These are phyloP conservation scores for Ennomos erosarius DNA, from an alignment of 2,888 invertebrate genomes.

Conservation along the genomic window DNA sequence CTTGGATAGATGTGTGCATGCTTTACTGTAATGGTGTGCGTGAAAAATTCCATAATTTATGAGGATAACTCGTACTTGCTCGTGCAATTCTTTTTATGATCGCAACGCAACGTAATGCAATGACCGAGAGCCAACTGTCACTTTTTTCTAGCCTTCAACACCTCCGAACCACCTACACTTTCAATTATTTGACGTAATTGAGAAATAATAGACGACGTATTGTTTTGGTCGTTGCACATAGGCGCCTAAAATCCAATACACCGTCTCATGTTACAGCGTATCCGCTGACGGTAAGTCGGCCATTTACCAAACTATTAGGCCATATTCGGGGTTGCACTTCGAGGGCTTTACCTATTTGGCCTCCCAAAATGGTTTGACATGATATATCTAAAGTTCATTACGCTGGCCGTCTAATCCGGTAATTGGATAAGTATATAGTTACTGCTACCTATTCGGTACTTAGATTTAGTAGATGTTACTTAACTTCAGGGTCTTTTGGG, in stretches of 20 bases:
- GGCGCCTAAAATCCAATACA: conserved; percentile 67
- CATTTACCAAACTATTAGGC: conserved; percentile 75
- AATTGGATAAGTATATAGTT: conserved; percentile 70
- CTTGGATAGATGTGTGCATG: conserved; percentile 51
- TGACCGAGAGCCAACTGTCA: too few species aligned
- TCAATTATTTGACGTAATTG: conserved; percentile 17
- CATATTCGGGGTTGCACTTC: conserved; percentile 80
- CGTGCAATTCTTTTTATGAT: too few species aligned
- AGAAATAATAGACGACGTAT: conserved; percentile 43
- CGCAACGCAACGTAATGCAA: too few species aligned
- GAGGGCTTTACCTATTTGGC: conserved; percentile 77
- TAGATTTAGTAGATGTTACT: conserved; percentile 14
- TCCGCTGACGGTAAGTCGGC: conserved; percentile 71
- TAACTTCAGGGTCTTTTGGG: not conserved
- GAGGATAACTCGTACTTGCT: not conserved
- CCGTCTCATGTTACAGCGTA: conserved; percentile 72
- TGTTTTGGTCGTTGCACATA: conserved; percentile 61
- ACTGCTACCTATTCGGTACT: conserved; percentile 42
- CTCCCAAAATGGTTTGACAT: conserved; percentile 75
- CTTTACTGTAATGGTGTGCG: conserved; percentile 33
- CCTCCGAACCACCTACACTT: conserved; percentile 8
- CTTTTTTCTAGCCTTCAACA: conserved; percentile 7
- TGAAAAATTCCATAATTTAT: conserved; percentile 8
- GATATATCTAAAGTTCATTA: conserved; percentile 77
- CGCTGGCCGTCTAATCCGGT: conserved; percentile 72